Base-by-base conservation (phyloP, 2,888 invertebrate species). In the Lamproptera curius region DNA sequence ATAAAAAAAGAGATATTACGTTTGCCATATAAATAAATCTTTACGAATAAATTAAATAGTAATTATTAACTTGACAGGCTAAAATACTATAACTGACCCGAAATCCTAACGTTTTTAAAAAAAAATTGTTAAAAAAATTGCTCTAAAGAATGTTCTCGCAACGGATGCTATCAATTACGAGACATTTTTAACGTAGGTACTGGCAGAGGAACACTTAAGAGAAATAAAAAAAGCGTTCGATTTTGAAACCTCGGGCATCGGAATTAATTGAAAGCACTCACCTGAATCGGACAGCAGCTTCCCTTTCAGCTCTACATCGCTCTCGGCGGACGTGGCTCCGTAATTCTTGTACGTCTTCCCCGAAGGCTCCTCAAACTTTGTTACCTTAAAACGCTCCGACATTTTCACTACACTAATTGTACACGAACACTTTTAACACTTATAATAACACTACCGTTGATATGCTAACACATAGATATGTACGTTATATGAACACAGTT, bases 361-460 rank as follows among this genome's bases (percentile, higher is more conserved):
- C 46, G 86, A 76, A 28, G 88, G 85, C 59, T 90, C 90, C 57
- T 90, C 90, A 26, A 86, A 87, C 67, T 89, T 90, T 51, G 90
- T 90, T 73, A 90, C 89, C 71, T 90, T 90, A 67, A 90, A 90
- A 35, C 90, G 76, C 71, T 90, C 90, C 53, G 90, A 88, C 90
- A 90, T 90, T 63, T 77, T 85, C 63, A 65, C 64, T 48, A 51
- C 57, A 62, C 59, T 51, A 20, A 54, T 23, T 46, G 20, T 52
- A 46, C 47, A 50, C 48, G 4, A 6, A 20, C 20, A 20, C 20
- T 20, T 20, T 20, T 59, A 52, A 53, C 51, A 52, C 50, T 41
- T 54, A 46, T 26, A 10, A 11, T 4, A 11, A 31, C 31, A 31
- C 31, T 31, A 31, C 3, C 40, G 61, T 3, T 61, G 53, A 38